Evolutionary conservation across 1,140 invertebrate genomes (phyloP), one percentile per base, ranked within the genome.

Genomic region (Heterodera schachtii): DNA sequence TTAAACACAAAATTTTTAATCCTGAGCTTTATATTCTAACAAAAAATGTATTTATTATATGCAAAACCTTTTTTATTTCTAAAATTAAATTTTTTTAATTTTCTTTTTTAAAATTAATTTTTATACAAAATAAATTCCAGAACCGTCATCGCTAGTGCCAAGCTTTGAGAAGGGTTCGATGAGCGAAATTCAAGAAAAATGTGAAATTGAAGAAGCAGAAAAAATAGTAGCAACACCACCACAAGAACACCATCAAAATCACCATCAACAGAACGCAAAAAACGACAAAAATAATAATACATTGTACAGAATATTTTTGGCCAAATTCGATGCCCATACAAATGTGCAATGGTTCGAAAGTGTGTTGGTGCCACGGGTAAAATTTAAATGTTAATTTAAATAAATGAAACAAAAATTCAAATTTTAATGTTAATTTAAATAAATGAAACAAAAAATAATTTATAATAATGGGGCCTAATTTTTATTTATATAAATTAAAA

Each of bases 311-410:
- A 31, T 87, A 19, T 87, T 85, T 69, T 75, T 87, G 60, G 87
- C 83, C 7, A 87, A 87, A 76, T 80, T 87, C 3, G 87, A 87
- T 66, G 41, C 73, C n/a, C 86, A 82, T 16, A 87, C 88, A 13
- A 87, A 87, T 77, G 67, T 87, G 41, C 87, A 87, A 79, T 85
- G 79, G 70, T 85, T 87, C 47, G 85, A 87, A 73, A 86, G 82
- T 52, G 80, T 81, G 44, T 46, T 78, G 44, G 80, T 89, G 47
- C 49, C 57, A 46, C 21, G 19, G 21, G 83, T 76, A 67, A 76
- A 21, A 49, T 79, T 78, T 47, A 78, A 44, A 31, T 31, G 31
- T 31, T 31, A 31, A 31, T 31, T 31, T 31, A 31, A 1, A 31
- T 31, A 31, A 31, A 0, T 31, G 31, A 31, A 31, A 1, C 31